phyloP scores from a whole-genome alignment of 2,888 invertebrate genomes.

The Tipula lateralis region DNA sequence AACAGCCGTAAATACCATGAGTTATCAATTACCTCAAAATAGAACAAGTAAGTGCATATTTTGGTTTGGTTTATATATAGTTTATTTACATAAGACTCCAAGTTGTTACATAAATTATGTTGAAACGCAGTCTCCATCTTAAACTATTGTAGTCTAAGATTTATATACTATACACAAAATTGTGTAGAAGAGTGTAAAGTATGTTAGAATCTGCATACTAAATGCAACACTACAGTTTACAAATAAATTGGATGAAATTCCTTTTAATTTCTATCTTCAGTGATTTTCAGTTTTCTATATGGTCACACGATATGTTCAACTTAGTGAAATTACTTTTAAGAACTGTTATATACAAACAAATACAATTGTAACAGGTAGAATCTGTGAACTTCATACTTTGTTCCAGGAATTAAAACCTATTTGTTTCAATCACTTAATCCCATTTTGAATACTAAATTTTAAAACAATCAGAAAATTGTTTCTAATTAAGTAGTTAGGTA shows the following conservation, averaged over 20 bases:
- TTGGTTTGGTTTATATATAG: neutral
- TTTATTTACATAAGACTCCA: neutral
- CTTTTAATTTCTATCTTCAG: too few relatives aligned
- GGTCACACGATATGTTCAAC: too few relatives aligned
- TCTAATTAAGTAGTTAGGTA: neutral
- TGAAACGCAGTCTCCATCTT: neutral
- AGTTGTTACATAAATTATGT: neutral
- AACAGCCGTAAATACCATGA: slow-evolving; percentile 70
- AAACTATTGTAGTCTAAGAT: neutral
- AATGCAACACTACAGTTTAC: too few relatives aligned
- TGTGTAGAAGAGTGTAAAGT: too few relatives aligned
- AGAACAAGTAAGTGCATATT: slow-evolving; percentile 68
- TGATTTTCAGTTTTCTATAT: too few relatives aligned
- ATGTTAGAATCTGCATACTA: too few relatives aligned
- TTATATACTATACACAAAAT: too few relatives aligned
- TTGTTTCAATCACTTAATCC: too few relatives aligned
- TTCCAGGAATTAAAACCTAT: too few relatives aligned
- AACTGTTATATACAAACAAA: neutral
- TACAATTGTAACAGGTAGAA: neutral
- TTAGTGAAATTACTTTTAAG: neutral
- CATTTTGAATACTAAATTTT: neutral
- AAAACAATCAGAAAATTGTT: neutral
- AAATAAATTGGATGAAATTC: too few relatives aligned
- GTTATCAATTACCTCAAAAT: slow-evolving; percentile 79
- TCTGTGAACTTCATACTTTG: neutral